phyloP scores from a whole-genome alignment of 2,797 vertebrate species.

The Myotis myotis region DNA sequence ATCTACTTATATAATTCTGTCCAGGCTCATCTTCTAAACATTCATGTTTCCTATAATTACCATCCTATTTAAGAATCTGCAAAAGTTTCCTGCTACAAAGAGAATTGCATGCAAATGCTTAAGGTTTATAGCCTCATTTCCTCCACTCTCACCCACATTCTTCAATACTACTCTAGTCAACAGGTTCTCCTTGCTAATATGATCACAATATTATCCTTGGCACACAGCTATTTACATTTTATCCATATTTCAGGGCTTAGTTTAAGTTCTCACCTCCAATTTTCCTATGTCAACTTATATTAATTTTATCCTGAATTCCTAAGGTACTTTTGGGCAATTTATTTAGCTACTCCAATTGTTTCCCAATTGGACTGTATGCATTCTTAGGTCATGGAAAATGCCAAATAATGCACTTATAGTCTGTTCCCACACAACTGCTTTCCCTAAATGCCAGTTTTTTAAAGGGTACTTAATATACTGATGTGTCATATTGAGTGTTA shows the following conservation, averaged over 20 bases:
- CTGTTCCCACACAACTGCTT: neutral
- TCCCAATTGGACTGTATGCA: neutral
- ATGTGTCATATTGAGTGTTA: neutral
- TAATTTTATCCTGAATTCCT: neutral
- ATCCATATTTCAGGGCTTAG: neutral
- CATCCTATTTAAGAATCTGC: neutral
- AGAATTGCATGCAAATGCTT: neutral
- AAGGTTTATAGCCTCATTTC: neutral
- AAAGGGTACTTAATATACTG: neutral
- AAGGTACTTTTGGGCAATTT: neutral
- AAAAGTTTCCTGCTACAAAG: neutral
- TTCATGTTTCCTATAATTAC: neutral
- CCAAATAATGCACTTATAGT: neutral
- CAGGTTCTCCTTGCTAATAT: neutral
- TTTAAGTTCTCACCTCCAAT: neutral
- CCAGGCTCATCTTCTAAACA: constrained; percentile 22
- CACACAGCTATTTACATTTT: constrained; percentile 31
- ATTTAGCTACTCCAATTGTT: neutral
- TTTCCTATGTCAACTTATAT: constrained; percentile 3
- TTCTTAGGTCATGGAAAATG: neutral
- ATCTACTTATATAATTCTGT: constrained; percentile 10
- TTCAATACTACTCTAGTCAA: neutral
- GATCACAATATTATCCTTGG: neutral
- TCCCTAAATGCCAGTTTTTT: neutral
- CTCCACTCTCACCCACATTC: neutral